Evolutionary conservation across 2,888 invertebrate genomes (phyloP), one percentile per base, ranked within the genome.

Genomic region (Cerceris ruficornis): DNA sequence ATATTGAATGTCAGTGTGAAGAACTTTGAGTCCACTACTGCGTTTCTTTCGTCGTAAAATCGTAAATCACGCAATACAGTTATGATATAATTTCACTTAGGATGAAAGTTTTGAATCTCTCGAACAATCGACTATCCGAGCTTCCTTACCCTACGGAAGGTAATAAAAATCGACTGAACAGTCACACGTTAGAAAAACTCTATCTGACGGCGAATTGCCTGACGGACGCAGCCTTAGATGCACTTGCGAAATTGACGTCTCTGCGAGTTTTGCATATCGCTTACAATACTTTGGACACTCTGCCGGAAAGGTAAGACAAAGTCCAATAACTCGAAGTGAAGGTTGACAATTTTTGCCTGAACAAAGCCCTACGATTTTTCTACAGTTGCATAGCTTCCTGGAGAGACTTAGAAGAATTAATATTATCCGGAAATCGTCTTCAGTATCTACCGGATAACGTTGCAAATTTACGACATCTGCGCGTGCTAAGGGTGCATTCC

Each of bases 361-460:
- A 58, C 28, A 58, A 39, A 58, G 7, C n/a, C 1, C 46, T 28
- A 11, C 7, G 8, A 17, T 55, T 55, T 55, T n/a, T 43, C 41
- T 49, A 13, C 84, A 94, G 95, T 81, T 96, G 96, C 88, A 94
- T 96, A 41, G 94, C 94, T 64, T 95, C 95, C 87, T 97, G 97
- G 97, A 94, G 94, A 0, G 95, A 96, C 83, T 93, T 97, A 81
- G 97, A 97, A 93, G 97, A 97, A 89, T 91, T 98, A 46, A 95
- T 97, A 0, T 89, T 97, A 60, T 97, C 97, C 1, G 97, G 97
- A 46, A 98, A 98, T 90, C 95, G 95, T 88, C 93, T 98, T 67
- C 94, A 95, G 49, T 95, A 94, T 87, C 93, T 97, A 69, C 97
- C 97, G 0, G 96, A 96, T 84, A 95, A 95, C 89, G 94, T 97